Evolutionary conservation across 2,113 vertebrate genomes (phyloP).

Genomic region (Amphiprion ocellaris): DNA sequence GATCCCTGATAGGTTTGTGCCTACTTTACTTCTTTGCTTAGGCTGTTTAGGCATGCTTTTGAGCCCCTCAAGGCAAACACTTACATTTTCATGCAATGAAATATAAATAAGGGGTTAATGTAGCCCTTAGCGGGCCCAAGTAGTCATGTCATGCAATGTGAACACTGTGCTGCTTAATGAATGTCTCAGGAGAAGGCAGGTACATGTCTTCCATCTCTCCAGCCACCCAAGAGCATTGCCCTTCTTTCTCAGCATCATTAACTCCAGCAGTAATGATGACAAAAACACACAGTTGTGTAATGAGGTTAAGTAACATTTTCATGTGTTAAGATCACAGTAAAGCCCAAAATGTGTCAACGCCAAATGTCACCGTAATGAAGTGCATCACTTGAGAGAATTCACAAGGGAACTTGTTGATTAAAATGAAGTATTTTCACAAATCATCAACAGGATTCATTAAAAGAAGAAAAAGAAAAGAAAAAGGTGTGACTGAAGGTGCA

Average conservation of each 20-base stretch:
- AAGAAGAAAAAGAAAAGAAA: not conserved
- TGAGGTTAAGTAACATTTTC: conserved; percentile 58
- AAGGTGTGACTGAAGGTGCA: not conserved
- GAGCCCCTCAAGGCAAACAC: conserved; percentile 22
- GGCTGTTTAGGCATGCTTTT: conserved; percentile 37
- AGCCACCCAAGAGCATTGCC: conserved; percentile 62
- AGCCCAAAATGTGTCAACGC: conserved; percentile 48
- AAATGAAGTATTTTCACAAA: not conserved
- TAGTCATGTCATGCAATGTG: conserved; percentile 48
- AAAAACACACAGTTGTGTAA: conserved; percentile 63
- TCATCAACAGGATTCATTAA: not conserved
- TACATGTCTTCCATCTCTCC: conserved; percentile 69
- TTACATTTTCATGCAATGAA: conserved; percentile 22
- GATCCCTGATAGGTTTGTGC: not conserved
- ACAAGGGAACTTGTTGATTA: not conserved
- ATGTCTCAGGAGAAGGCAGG: conserved; percentile 74
- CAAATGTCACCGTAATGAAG: conserved; percentile 23
- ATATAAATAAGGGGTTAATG: conserved; percentile 57
- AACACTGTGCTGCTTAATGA: conserved; percentile 71
- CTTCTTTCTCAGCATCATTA: conserved; percentile 78
- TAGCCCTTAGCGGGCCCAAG: conserved; percentile 21
- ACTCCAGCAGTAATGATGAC: conserved; percentile 71
- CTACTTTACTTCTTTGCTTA: conserved; percentile 31
- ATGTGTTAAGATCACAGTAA: conserved; percentile 33
- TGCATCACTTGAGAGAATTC: conserved; percentile 18